phyloP scores from a whole-genome alignment of 2,888 invertebrate genomes.

The Cabera pusaria region DNA sequence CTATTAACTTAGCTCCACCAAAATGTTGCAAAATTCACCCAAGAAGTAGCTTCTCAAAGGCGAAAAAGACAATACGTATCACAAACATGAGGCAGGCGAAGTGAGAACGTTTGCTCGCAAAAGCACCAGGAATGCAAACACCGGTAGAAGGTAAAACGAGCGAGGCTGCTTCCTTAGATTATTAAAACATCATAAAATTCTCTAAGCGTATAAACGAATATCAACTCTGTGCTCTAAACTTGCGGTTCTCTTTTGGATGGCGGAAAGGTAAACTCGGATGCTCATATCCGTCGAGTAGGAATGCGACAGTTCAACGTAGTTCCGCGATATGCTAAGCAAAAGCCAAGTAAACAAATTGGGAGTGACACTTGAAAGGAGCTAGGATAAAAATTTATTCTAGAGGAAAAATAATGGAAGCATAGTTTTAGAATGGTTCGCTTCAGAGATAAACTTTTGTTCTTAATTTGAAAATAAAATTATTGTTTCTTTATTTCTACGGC shows the following conservation, averaged over 20 bases:
- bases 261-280: constrained; percentile 57
- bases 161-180: constrained; percentile 18
- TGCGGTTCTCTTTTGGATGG: constrained; percentile 4
- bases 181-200: constrained; percentile 23
- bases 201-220: constrained; percentile 19
- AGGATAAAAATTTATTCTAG: constrained; percentile 51
- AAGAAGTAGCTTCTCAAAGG: constrained; percentile 61
- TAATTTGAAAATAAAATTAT: too few relatives aligned
- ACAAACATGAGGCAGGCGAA: constrained; percentile 68
- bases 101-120: constrained; percentile 72
- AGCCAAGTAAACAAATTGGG: constrained; percentile 76
- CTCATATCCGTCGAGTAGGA: constrained; percentile 63
- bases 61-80: constrained; percentile 69
- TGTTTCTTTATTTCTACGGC: too few relatives aligned
- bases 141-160: constrained; percentile 55
- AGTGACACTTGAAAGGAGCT: constrained; percentile 51
- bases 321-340: constrained; percentile 76
- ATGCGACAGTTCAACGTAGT: constrained; percentile 69
- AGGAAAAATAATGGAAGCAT: constrained; percentile 34
- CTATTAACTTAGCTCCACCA: constrained; percentile 15
- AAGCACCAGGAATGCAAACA: constrained; percentile 74
- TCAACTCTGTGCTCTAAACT: constrained; percentile 23
- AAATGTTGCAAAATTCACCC: constrained; percentile 50
- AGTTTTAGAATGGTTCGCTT: constrained; percentile 17
- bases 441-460: constrained; percentile 5